phyloP scores from a whole-genome alignment of 2,888 invertebrate genomes.

The Tetanocera ferruginea region DNA sequence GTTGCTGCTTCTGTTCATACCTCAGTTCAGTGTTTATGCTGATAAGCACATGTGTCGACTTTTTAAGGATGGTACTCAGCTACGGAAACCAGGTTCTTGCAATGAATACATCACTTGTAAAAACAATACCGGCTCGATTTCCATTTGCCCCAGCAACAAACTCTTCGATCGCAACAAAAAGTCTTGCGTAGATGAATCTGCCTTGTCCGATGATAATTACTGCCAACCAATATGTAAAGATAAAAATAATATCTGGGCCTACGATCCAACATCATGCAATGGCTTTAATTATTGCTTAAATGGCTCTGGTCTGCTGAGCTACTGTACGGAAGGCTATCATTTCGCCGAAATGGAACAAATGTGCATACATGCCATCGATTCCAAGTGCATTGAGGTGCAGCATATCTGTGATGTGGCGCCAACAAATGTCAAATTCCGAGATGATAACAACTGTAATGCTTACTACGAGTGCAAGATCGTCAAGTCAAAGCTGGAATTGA shows the following conservation, averaged over 20 bases:
- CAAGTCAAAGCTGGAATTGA: constrained; percentile 1
- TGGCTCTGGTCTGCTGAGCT: constrained; percentile 46
- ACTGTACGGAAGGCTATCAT: constrained; percentile 50
- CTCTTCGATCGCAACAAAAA: constrained; percentile 50
- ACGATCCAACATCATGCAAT: constrained; percentile 57
- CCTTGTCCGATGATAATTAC: constrained; percentile 42
- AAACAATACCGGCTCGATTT: constrained; percentile 43
- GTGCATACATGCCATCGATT: constrained; percentile 54
- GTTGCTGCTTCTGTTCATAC: background rate
- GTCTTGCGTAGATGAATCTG: constrained; percentile 51
- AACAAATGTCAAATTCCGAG: constrained; percentile 52
- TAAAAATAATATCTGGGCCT: constrained; percentile 49
- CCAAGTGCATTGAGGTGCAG: constrained; percentile 55
- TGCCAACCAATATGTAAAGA: constrained; percentile 59
- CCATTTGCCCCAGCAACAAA: constrained; percentile 46
- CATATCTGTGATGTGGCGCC: constrained; percentile 60
- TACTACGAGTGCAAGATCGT: constrained; percentile 58
- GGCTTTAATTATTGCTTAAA: constrained; percentile 58
- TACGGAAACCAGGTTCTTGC: constrained; percentile 61
- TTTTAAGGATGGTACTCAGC: constrained; percentile 53
- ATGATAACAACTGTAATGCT: constrained; percentile 55
- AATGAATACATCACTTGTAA: constrained; percentile 58
- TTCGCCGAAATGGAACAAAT: constrained; percentile 56
- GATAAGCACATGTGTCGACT: constrained; percentile 55
- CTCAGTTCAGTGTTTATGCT: background rate